Evolutionary conservation across 2,888 invertebrate species (phyloP), one percentile per base, ranked within the genome.

Genomic region (Uloborus plumipes): DNA sequence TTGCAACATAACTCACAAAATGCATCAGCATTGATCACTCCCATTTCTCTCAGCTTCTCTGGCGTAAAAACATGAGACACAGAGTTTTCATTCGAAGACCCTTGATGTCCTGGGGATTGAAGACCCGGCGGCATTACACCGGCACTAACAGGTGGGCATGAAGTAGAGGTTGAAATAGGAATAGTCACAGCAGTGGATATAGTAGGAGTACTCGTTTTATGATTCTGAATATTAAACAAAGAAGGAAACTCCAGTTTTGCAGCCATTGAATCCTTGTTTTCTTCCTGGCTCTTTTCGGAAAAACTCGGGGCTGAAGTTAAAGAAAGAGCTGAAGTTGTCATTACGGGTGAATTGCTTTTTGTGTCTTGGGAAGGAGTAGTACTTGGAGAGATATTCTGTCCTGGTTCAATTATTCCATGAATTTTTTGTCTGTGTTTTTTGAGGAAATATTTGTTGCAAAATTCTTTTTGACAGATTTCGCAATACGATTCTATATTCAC

Each of bases 11-110:
- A 87, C 80, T 90, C 89, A 87, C 91, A 91, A 86, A 89, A 90
- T 61, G 90, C 89, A 85, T 90, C 90, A 31, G 87, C 89, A 86
- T 90, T 90, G 85, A 90, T 92, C 50, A 95, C 94, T 53, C 95
- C 95, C 79, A 95, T 91, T 79, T 94, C 92, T 39, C 94, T 92
- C 51, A 95, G 90, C 71, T 93, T 93, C 78, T 94, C 95, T 3
- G 91, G 92, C 74, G 93, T 92, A 87, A 94, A 92, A 62, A 85
- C 78, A 74, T 82, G 81, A 72, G 80, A 72, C 26, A 76, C 77
- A 64, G 75, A 79, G 53, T 73, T 79, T 70, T 84, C 79, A 71
- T 67, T 61, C 2, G 84, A 84, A 55, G 79, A 79, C 13, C 55
- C 66, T n/a, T 79, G 79, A 22, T 74, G 75, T 47, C 66, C 64